Evolutionary conservation across 2,113 vertebrate genomes (phyloP).

Genomic region (Semnornis frantzii): DNA sequence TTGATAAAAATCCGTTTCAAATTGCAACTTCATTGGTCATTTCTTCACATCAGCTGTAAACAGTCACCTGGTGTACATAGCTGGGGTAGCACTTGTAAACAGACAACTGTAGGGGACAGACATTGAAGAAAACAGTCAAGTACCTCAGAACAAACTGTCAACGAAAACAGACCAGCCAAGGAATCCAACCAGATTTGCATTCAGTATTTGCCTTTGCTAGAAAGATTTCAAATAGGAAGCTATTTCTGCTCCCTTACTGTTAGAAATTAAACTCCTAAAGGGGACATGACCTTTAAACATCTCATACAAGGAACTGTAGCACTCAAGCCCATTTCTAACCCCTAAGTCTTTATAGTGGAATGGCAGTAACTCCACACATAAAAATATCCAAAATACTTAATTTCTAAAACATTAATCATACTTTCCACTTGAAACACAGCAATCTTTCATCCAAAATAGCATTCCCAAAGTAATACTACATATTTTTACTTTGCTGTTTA

Average conservation of each 20-base stretch:
- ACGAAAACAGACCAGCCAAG: background rate
- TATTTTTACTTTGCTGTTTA: constrained; percentile 23
- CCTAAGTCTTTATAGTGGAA: constrained; percentile 10
- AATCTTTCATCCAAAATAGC: constrained; percentile 44
- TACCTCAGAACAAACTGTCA: background rate
- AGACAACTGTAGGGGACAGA: background rate
- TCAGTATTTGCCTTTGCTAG: constrained; percentile 34
- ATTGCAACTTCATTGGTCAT: background rate
- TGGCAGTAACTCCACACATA: background rate
- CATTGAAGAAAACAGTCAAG: background rate
- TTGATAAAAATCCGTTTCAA: background rate
- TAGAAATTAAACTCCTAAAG: constrained; percentile 19
- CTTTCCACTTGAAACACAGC: constrained; percentile 21
- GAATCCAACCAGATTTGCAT: background rate
- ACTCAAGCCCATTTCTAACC: constrained; percentile 2
- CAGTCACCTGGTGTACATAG: background rate
- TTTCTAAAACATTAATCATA: constrained; percentile 54
- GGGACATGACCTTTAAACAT: constrained; percentile 4
- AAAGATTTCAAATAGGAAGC: constrained; percentile 65
- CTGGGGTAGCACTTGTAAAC: background rate
- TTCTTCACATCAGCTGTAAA: background rate
- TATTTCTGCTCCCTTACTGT: constrained; percentile 8
- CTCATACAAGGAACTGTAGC: background rate
- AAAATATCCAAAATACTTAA: constrained; percentile 36
- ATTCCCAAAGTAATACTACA: constrained; percentile 10